A percentile compares a stretch with the other conserved stretches of the same genome.
These are phyloP conservation scores for Brenthis daphne DNA, from an alignment of 2,888 invertebrate genomes.

Conservation along the genomic window DNA sequence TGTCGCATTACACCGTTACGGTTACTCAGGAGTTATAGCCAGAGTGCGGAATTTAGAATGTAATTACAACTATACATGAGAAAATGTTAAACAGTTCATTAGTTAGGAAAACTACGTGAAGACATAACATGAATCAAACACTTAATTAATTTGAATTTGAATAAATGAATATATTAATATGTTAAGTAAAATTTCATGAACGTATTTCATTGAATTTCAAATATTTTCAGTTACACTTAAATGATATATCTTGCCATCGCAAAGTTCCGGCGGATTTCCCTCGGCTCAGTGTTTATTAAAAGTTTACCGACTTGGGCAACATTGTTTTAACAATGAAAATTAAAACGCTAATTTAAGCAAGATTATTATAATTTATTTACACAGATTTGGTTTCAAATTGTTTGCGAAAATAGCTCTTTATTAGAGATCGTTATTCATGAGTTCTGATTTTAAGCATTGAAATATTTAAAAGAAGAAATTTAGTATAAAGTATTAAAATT, in stretches of 20 bases:
- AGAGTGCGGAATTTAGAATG: conserved; percentile 6
- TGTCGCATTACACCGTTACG: conserved; percentile 16
- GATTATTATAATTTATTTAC: conserved; percentile 60
- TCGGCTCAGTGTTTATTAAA: conserved; percentile 70
- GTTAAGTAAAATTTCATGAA: background rate
- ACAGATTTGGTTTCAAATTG: conserved; percentile 38
- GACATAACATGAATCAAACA: too few species aligned
- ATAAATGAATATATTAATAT: too few species aligned
- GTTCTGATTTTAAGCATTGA: conserved; percentile 4
- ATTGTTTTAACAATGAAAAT: conserved; percentile 64
- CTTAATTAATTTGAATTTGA: too few species aligned
- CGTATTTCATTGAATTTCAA: conserved; percentile 1
- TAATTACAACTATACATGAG: conserved; percentile 18
- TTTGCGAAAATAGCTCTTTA: conserved; percentile 21
- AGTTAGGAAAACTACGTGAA: conserved; percentile 1
- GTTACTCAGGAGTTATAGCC: conserved; percentile 11
- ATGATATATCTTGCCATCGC: conserved; percentile 35
- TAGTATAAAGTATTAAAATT: background rate
- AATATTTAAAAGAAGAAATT: background rate
- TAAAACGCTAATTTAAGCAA: conserved; percentile 58
- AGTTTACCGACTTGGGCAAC: conserved; percentile 64
- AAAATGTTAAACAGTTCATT: conserved; percentile 12
- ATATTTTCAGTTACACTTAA: conserved; percentile 8
- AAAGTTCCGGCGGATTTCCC: conserved; percentile 57
- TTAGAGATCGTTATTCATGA: conserved; percentile 15